Conservation (phyloP, 2,797 vertebrate genomes). For the Erethizon dorsatum region DNA sequence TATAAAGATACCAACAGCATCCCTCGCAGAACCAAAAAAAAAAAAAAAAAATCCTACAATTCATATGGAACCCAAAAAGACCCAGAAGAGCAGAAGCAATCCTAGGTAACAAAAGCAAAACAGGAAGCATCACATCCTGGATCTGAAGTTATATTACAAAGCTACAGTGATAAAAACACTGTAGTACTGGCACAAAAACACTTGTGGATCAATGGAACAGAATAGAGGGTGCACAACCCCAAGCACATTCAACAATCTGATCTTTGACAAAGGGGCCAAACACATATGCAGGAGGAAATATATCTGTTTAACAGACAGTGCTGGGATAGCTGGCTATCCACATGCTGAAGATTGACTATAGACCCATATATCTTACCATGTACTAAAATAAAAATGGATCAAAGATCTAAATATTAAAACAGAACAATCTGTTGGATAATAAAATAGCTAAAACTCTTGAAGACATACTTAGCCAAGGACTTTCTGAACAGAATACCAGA, state of each 20-base stretch:
- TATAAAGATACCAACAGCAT: not conserved
- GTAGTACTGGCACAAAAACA: not conserved
- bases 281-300: not conserved
- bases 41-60: not conserved
- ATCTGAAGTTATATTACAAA: not conserved
- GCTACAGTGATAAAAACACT: not conserved
- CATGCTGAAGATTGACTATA: not conserved
- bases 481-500: not conserved
- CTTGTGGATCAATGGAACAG: not conserved
- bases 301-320: not conserved
- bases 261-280: not conserved
- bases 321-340: not conserved
- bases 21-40: not conserved
- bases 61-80: not conserved
- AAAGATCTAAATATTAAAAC: not conserved
- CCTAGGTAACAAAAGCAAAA: not conserved
- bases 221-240: not conserved
- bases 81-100: not conserved
- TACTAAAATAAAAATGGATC: not conserved
- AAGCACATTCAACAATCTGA: not conserved
- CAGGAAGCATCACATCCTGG: not conserved
- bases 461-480: not conserved
- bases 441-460: not conserved
- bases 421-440: not conserved
- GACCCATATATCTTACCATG: not conserved